phyloP scores from a whole-genome alignment of 2,797 vertebrate genomes.

The Cryptoprocta ferox region DNA sequence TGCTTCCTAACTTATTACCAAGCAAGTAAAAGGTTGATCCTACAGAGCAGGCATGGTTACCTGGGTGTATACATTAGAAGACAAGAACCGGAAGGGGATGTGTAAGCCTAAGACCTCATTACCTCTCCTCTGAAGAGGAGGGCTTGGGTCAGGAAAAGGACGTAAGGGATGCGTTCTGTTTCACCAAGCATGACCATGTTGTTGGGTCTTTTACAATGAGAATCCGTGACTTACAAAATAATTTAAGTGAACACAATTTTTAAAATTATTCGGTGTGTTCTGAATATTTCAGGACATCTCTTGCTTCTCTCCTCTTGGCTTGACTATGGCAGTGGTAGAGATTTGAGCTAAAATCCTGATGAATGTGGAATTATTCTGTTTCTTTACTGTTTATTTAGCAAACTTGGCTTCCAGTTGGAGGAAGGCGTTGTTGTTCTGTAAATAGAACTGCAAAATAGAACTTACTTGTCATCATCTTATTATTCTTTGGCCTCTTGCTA shows the following conservation, averaged over 20 bases:
- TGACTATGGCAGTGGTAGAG: slow-evolving; percentile 57
- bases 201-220: not conserved
- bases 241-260: slow-evolving; percentile 55
- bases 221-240: slow-evolving; percentile 41
- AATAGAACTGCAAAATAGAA: slow-evolving; percentile 74
- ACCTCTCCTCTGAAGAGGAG: not conserved
- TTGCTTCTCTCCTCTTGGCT: slow-evolving; percentile 64
- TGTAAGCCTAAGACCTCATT: not conserved
- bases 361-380: slow-evolving; percentile 64
- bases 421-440: slow-evolving; percentile 79
- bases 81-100: not conserved
- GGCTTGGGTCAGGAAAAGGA: not conserved
- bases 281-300: slow-evolving; percentile 22
- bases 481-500: slow-evolving; percentile 67
- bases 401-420: slow-evolving; percentile 69
- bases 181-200: not conserved
- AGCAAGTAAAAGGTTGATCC: not conserved
- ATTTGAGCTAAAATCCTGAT: slow-evolving; percentile 72
- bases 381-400: slow-evolving; percentile 73
- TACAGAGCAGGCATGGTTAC: not conserved
- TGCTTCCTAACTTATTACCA: not conserved
- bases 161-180: not conserved
- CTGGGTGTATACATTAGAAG: not conserved
- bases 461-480: slow-evolving; percentile 75
- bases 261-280: slow-evolving; percentile 45